Percentiles rank a stretch among this genome's conserved stretches.
Evolutionary conservation across 2,888 invertebrate genomes (phyloP).

Genomic region (Corythucha ciliata): DNA sequence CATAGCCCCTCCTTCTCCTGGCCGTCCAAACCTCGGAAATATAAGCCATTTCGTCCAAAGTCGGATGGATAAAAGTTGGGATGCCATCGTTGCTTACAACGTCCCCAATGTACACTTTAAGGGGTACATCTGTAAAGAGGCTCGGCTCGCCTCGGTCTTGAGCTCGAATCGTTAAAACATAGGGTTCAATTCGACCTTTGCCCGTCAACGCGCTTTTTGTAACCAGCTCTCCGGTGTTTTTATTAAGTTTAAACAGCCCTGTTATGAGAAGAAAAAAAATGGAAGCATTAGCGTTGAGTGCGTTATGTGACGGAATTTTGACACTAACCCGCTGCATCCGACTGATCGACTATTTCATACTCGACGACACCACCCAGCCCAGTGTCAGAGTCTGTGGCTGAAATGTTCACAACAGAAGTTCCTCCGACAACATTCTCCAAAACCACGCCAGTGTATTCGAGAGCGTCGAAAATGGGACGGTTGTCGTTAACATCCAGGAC

Average conservation of each 20-base stretch:
- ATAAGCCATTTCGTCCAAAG: constrained; percentile 57
- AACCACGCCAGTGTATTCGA: constrained; percentile 60
- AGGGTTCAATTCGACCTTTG: constrained; percentile 64
- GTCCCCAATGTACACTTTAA: constrained; percentile 64
- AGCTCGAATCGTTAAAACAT: constrained; percentile 57
- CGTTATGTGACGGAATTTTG: not conserved
- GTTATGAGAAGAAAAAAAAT: constrained; percentile 19
- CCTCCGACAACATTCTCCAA: constrained; percentile 64
- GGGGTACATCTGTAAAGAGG: constrained; percentile 52
- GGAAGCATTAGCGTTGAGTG: not conserved
- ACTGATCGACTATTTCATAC: constrained; percentile 63
- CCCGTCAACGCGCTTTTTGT: constrained; percentile 60
- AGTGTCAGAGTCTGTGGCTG: constrained; percentile 68
- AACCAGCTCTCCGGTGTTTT: constrained; percentile 55
- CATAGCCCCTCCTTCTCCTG: not conserved
- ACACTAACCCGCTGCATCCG: constrained; percentile 56
- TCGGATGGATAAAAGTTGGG: constrained; percentile 62
- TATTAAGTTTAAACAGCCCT: constrained; percentile 60
- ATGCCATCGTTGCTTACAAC: constrained; percentile 73
- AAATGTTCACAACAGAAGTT: constrained; percentile 56
- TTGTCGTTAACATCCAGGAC: constrained; percentile 73
- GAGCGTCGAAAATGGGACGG: constrained; percentile 56
- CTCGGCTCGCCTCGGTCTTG: constrained; percentile 57
- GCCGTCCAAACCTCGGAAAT: constrained; percentile 53
- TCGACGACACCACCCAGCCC: constrained; percentile 59